Evolutionary conservation across 92 coral and sea anemone species (phyloP), one percentile per base, ranked within the genome.

Genomic region (Blastomussa wellsi): DNA sequence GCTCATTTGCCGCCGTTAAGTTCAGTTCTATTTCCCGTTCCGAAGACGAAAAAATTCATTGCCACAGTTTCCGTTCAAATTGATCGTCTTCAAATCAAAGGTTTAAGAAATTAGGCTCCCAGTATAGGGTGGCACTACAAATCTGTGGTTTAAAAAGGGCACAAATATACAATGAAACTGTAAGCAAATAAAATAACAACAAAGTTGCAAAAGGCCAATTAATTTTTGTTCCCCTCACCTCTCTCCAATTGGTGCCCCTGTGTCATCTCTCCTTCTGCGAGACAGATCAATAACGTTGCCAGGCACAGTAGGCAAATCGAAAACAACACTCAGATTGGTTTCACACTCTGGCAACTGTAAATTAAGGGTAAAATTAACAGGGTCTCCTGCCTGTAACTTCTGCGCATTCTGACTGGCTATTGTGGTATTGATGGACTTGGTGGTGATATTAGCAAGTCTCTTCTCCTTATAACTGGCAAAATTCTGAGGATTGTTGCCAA

Each of bases 331-430:
- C 19, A 96, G 68, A 24, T 57, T 79, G 48, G 95, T 96, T 19
- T 79, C 73, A 70, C 94, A 93, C 68, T 96, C 99, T 2, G 98
- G 99, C 10, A 97, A 74, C 29, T 78, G 88, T 72, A 94, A 73
- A 7, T 29, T 71, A 31, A 95, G 33, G 26, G 86, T 88, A 36
- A 90, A 91, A 73, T 89, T 87, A 64, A 97, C 74, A 28, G 79
- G 87, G 67, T 95, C 93, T 26, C 95, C 97, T 24, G 97, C 94
- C 49, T 92, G 68, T 33, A 97, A 80, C 48, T 82, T 78, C 52
- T 84, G 73, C 0, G 92, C 91, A 59, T 86, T 91, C 24, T 80
- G 74, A 68, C 87, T 90, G 47, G 92, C 87, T 52, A 92, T 51
- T 32, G 88, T 90, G 39, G 93, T 81, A n/a, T 82, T 85, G 17